Conservation (phyloP, 2,888 invertebrate genomes). For the Smittia sp. region DNA sequence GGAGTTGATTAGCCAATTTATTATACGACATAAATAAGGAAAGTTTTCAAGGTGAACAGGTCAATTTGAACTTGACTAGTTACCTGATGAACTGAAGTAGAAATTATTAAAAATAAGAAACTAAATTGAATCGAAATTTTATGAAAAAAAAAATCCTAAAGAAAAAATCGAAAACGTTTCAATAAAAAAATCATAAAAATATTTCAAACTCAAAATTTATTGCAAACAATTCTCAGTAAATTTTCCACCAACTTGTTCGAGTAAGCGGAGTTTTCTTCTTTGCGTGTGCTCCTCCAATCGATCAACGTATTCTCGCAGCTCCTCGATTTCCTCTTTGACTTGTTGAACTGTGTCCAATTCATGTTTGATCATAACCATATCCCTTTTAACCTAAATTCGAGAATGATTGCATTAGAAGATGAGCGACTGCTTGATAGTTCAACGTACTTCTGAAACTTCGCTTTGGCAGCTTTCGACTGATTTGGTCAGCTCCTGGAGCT, state of each 20-base stretch:
- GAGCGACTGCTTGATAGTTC: background rate
- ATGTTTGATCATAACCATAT: conserved; percentile 93
- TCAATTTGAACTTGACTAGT: too few relatives aligned
- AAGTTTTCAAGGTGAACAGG: too few relatives aligned
- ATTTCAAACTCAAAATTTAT: conserved; percentile 5
- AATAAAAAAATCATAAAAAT: conserved; percentile 5
- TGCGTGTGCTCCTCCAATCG: conserved; percentile 88
- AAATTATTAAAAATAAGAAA: conserved; percentile 39
- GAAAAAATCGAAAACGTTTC: background rate
- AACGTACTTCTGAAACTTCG: conserved; percentile 77
- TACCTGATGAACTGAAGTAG: too few relatives aligned
- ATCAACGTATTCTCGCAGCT: conserved; percentile 87
- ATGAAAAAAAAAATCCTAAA: background rate
- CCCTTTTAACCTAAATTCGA: conserved; percentile 68
- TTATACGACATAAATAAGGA: too few relatives aligned
- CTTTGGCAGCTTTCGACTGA: conserved; percentile 93
- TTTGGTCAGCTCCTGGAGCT: conserved; percentile 89
- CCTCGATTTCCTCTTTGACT: conserved; percentile 92
- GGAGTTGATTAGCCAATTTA: too few relatives aligned
- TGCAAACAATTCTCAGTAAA: background rate
- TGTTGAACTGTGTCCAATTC: conserved; percentile 92
- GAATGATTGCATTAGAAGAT: background rate
- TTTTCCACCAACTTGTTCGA: conserved; percentile 74
- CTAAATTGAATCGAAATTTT: conserved; percentile 32
- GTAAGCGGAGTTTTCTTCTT: conserved; percentile 81